phyloP scores from a whole-genome alignment of 2,888 invertebrate species.

The Rhagonycha fulva region DNA sequence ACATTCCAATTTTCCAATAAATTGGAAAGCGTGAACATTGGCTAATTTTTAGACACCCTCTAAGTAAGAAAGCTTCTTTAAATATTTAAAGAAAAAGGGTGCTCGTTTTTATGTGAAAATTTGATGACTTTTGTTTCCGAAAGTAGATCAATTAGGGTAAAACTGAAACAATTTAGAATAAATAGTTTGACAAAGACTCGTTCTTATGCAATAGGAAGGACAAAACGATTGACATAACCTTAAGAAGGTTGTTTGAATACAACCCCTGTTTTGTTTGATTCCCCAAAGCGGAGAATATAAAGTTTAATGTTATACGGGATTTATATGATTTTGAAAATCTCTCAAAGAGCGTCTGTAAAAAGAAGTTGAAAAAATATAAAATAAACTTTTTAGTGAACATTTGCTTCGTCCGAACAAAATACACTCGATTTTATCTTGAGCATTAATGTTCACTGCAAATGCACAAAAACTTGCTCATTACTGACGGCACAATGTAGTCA shows the following conservation, averaged over 20 bases:
- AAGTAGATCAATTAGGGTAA: not conserved
- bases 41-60: not conserved
- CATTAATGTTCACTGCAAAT: slow-evolving; percentile 41
- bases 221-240: slow-evolving; percentile 44
- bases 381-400: slow-evolving; percentile 17
- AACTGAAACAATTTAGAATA: not conserved
- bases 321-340: slow-evolving; percentile 26
- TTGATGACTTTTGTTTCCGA: not conserved
- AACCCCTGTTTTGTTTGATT: slow-evolving; percentile 45
- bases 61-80: not conserved
- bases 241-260: slow-evolving; percentile 49
- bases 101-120: not conserved
- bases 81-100: not conserved
- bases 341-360: slow-evolving; percentile 8
- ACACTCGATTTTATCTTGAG: slow-evolving; percentile 38
- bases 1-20: not conserved
- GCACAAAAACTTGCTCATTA: slow-evolving; percentile 43
- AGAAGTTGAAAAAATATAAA: slow-evolving; percentile 4
- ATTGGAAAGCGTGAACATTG: not conserved
- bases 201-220: slow-evolving; percentile 32
- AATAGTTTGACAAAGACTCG: not conserved
- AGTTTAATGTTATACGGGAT: slow-evolving; percentile 44
- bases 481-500: slow-evolving; percentile 40
- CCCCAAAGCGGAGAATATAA: slow-evolving; percentile 39
- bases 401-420: slow-evolving; percentile 28